Evolutionary conservation across 2,113 vertebrate species (phyloP).

Genomic region (Macquaria australasica): DNA sequence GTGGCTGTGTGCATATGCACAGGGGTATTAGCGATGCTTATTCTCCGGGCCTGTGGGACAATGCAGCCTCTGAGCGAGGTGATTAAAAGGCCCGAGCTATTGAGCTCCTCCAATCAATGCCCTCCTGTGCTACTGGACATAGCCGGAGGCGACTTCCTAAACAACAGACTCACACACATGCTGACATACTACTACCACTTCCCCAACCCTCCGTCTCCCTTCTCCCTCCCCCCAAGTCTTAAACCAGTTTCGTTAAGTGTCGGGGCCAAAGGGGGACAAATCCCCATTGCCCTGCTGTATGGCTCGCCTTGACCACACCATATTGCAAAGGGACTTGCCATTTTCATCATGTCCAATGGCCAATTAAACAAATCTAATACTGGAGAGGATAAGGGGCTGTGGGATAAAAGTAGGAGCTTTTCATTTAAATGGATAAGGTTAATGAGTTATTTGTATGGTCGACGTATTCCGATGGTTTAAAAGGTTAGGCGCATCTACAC

Average conservation of each 20-base stretch:
- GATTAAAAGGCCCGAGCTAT: slow-evolving; percentile 84
- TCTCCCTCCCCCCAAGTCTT: slow-evolving; percentile 26
- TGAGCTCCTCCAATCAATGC: slow-evolving; percentile 84
- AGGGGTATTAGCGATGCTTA: slow-evolving; percentile 78
- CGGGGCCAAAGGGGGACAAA: slow-evolving; percentile 55
- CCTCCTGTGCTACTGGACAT: slow-evolving; percentile 73
- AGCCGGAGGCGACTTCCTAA: slow-evolving; percentile 71
- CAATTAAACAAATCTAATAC: slow-evolving; percentile 85
- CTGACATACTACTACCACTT: slow-evolving; percentile 55
- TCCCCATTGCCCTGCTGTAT: slow-evolving; percentile 43
- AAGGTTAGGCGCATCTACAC: slow-evolving; percentile 85
- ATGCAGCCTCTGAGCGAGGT: slow-evolving; percentile 81
- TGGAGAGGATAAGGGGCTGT: slow-evolving; percentile 43
- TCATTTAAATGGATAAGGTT: slow-evolving; percentile 89
- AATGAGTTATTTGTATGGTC: slow-evolving; percentile 90
- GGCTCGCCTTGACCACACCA: slow-evolving; percentile 48
- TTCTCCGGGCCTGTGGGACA: slow-evolving; percentile 80
- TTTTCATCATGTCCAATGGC: slow-evolving; percentile 75
- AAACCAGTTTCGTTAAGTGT: slow-evolving; percentile 62
- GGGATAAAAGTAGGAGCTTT: slow-evolving; percentile 72
- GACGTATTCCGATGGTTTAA: slow-evolving; percentile 83
- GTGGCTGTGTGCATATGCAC: slow-evolving; percentile 80
- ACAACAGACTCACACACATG: slow-evolving; percentile 66
- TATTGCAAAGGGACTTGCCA: slow-evolving; percentile 69
- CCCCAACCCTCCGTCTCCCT: slow-evolving; percentile 20